Conservation (phyloP, 2,888 invertebrate species). For the Lacanobia oleracea region DNA sequence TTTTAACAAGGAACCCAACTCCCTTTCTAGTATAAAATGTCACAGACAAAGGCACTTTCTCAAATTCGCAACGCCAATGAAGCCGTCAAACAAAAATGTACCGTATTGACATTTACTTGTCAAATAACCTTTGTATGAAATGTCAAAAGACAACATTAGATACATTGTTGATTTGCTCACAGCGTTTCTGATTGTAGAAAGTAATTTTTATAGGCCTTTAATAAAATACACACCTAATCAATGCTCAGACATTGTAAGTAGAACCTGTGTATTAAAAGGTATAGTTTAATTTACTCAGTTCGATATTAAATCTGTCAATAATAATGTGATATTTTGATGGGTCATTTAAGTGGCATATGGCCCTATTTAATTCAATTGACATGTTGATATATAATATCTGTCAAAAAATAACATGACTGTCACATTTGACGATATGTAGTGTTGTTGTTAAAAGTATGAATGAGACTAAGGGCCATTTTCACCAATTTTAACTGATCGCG, state of each 20-base stretch:
- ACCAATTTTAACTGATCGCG: too few relatives aligned
- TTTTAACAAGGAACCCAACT: not conserved
- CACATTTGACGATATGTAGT: too few relatives aligned
- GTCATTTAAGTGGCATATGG: too few relatives aligned
- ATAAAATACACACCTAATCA: not conserved
- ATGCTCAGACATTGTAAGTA: not conserved
- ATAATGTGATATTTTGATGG: too few relatives aligned
- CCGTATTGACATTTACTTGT: constrained; percentile 37
- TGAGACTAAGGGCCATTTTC: too few relatives aligned
- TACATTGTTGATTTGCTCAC: constrained; percentile 9
- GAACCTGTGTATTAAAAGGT: too few relatives aligned
- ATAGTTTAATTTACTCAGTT: too few relatives aligned
- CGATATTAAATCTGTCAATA: too few relatives aligned
- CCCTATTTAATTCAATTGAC: too few relatives aligned
- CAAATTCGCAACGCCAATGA: constrained; percentile 20
- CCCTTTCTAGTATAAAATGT: constrained; percentile 15
- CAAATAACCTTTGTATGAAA: constrained; percentile 43
- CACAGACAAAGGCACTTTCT: constrained; percentile 34
- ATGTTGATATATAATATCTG: too few relatives aligned
- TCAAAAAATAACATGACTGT: too few relatives aligned
- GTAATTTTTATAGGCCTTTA: not conserved
- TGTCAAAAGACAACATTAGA: constrained; percentile 30
- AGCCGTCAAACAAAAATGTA: constrained; percentile 6
- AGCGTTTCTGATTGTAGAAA: constrained; percentile 9
- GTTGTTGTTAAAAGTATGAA: too few relatives aligned